Evolutionary conservation across 2,113 vertebrate species (phyloP).

Genomic region (Muscicapa adusta): DNA sequence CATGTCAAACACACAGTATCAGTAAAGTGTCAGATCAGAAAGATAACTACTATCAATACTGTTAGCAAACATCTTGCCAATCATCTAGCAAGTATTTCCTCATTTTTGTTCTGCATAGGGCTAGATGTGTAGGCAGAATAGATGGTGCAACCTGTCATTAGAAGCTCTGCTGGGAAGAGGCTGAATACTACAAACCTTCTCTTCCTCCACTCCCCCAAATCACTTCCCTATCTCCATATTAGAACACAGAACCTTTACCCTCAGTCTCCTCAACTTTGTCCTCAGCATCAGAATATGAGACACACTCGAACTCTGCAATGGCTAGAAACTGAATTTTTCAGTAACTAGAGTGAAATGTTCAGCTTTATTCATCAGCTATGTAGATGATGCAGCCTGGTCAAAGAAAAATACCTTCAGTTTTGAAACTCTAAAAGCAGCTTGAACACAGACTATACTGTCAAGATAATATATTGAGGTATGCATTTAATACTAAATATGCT

Average conservation of each 20-base stretch:
- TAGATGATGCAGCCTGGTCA: not conserved
- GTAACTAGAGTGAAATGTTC: not conserved
- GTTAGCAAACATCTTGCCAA: not conserved
- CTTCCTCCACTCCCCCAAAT: not conserved
- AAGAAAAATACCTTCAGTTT: not conserved
- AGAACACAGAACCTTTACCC: not conserved
- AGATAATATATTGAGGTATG: not conserved
- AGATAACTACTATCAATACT: not conserved
- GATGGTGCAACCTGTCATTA: not conserved
- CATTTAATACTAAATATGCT: not conserved
- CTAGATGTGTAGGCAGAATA: not conserved
- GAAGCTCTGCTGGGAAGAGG: not conserved
- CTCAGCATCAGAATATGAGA: not conserved
- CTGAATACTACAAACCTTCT: not conserved
- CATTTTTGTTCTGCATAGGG: not conserved
- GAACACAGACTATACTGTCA: not conserved
- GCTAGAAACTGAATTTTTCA: not conserved
- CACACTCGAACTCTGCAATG: not conserved
- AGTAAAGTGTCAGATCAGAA: not conserved
- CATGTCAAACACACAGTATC: not conserved
- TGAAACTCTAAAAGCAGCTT: not conserved
- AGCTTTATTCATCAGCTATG: not conserved
- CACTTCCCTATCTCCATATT: not conserved
- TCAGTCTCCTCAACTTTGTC: not conserved
- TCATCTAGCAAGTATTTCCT: constrained; percentile 17